A percentile compares a stretch with the other conserved stretches of the same genome.
phyloP scores from a whole-genome alignment of 2,797 vertebrate species.

The Halcyon smyrnensis region DNA sequence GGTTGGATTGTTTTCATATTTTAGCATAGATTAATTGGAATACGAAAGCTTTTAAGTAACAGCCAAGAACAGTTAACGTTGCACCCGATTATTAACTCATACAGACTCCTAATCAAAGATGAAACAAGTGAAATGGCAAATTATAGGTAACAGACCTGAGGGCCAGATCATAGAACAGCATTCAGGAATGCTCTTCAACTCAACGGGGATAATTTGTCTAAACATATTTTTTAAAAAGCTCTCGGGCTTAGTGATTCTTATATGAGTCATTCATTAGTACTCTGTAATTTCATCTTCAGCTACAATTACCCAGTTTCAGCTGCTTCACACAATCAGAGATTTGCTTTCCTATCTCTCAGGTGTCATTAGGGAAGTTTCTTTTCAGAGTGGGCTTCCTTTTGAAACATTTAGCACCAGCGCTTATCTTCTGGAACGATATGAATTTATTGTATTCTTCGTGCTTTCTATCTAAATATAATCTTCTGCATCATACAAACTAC shows the following conservation, averaged over 20 bases:
- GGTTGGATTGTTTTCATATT: background rate
- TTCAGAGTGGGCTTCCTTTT: background rate
- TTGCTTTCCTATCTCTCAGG: background rate
- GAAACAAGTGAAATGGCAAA: constrained; percentile 44
- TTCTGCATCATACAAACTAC: background rate
- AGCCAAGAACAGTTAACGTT: constrained; percentile 1
- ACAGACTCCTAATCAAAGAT: constrained; percentile 33
- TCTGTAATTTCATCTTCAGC: constrained; percentile 37
- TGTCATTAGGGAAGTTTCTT: background rate
- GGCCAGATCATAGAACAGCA: constrained; percentile 10
- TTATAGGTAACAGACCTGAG: constrained; percentile 40
- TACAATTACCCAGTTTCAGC: constrained; percentile 20
- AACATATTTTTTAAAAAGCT: background rate
- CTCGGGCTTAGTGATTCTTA: background rate
- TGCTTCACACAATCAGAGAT: background rate
- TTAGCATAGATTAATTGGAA: background rate
- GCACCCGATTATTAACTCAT: constrained; percentile 36
- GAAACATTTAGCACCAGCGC: background rate
- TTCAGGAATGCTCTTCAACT: constrained; percentile 33
- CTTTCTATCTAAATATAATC: background rate
- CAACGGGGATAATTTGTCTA: constrained; percentile 22
- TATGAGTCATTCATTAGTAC: constrained; percentile 32
- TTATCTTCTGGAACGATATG: background rate
- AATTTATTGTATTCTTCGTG: background rate
- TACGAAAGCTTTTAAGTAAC: constrained; percentile 24